Base-by-base conservation (phyloP, 23 tunicate species). In the Halocynthia roretzi region DNA sequence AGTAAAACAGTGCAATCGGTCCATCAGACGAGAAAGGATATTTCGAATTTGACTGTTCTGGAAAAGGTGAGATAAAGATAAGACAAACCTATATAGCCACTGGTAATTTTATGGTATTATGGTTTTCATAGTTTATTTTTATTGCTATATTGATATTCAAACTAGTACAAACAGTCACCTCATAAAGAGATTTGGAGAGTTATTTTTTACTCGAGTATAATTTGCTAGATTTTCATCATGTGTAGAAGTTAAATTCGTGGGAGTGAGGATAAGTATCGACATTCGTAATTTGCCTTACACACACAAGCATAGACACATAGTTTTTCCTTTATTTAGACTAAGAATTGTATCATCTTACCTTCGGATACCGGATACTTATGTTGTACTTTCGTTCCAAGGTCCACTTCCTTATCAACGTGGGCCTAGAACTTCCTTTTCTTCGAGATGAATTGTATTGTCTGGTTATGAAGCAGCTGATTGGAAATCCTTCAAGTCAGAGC, bases 381-480 rank as follows among this genome's bases (percentile, higher is more conserved):
- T 52, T 0, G 54, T 71, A 20, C 58, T 54, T 17, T 10, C 44
- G 8, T 55, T 79, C 74, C 14, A 23, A 89, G 96, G 88, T 89
- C 40, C 88, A 76, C 5, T 83, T 84, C 23, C 68, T 91, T 6
- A 77, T 80, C 11, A 81, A 63, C 51, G 83, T 81, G 62, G 98
- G 92, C 7, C 15, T 86, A n/a, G 70, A 86, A 66, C 54, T 17
- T 11, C 83, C 80, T 10, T 67, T 51, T 22, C 71, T 92, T 7
- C 82, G 87, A 18, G 98, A 92, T 68, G 98, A 92, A 67, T 82
- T 92, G 17, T 86, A 82, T 74, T 92, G 93, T 53, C 82, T 76
- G 69, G 70, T 92, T 53, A 21, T 92, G 23, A 92, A 92, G 81
- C 98, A 92, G 80, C 76, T 92, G 0, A 69, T 76, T 17, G 23